Evolutionary conservation across 2,888 invertebrate species (phyloP).

Genomic region (Monopis laevigella): DNA sequence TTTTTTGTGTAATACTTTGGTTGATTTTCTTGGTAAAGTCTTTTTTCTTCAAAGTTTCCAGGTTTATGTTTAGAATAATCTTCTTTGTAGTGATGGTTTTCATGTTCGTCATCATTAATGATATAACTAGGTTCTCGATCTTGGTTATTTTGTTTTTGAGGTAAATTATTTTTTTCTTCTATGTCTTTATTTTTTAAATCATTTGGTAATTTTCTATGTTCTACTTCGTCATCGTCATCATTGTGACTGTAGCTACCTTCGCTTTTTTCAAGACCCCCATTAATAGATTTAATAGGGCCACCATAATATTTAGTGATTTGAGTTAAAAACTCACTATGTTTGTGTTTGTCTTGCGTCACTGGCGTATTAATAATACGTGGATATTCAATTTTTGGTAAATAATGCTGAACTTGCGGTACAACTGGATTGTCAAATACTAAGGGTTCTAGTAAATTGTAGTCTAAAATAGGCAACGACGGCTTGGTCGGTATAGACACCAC

Average conservation of each 20-base stretch:
- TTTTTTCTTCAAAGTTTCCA: background rate
- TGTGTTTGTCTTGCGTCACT: constrained; percentile 16
- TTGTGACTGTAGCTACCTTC: background rate
- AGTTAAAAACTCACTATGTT: constrained; percentile 32
- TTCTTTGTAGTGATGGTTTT: constrained; percentile 26
- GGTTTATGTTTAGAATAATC: constrained; percentile 34
- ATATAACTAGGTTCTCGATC: background rate
- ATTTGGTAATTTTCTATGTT: background rate
- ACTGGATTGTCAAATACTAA: constrained; percentile 52
- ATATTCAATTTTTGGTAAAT: constrained; percentile 43
- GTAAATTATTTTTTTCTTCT: background rate
- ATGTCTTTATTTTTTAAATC: background rate
- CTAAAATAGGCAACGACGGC: constrained; percentile 42
- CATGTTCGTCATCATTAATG: too few relatives aligned
- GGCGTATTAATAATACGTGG: constrained; percentile 43
- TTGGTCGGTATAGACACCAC: constrained; percentile 41
- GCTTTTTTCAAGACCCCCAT: too few relatives aligned
- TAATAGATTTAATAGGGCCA: constrained; percentile 22
- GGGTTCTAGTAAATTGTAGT: constrained; percentile 50
- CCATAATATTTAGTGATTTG: constrained; percentile 42
- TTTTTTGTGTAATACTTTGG: background rate
- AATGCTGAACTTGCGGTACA: constrained; percentile 59
- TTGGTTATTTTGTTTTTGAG: background rate
- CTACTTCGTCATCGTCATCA: background rate
- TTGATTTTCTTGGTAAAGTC: background rate